These are phyloP conservation scores for Carollia perspicillata DNA, from an alignment of 2,113 vertebrate genomes.

Conservation along the genomic window DNA sequence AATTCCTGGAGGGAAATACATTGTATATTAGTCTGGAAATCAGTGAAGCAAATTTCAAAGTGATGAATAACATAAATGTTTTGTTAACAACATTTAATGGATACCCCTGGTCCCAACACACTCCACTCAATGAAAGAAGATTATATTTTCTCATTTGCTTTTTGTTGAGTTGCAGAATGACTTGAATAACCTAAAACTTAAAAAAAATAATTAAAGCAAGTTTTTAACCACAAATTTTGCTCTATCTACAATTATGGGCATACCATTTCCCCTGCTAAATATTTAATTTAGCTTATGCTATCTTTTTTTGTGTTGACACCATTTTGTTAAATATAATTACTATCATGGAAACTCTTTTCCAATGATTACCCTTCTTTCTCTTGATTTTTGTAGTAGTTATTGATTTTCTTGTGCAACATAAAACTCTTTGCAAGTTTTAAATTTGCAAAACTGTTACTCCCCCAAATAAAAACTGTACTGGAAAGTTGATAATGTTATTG, in stretches of 20 bases:
- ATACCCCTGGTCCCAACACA: neutral
- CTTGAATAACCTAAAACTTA: slow-evolving; percentile 31
- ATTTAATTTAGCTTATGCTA: neutral
- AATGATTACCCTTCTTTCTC: neutral
- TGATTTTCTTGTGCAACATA: slow-evolving; percentile 19
- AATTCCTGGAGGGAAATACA: neutral
- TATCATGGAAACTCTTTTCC: neutral
- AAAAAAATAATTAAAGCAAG: neutral
- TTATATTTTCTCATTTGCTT: slow-evolving; percentile 10
- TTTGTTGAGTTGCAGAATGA: neutral
- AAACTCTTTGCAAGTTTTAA: slow-evolving; percentile 19
- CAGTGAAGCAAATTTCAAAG: neutral
- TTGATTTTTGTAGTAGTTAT: neutral
- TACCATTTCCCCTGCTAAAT: neutral
- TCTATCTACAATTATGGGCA: neutral
- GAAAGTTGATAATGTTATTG: neutral
- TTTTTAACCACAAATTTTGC: neutral
- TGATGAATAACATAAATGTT: neutral
- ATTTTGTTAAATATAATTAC: neutral
- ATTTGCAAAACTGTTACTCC: neutral
- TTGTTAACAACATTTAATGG: neutral
- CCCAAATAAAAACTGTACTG: neutral
- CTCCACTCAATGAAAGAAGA: neutral
- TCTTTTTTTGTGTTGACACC: neutral
- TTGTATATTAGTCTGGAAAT: neutral